phyloP scores from a whole-genome alignment of 37 sponge, comb jelly and placozoan genomes.

The Theonella swinhoei region DNA sequence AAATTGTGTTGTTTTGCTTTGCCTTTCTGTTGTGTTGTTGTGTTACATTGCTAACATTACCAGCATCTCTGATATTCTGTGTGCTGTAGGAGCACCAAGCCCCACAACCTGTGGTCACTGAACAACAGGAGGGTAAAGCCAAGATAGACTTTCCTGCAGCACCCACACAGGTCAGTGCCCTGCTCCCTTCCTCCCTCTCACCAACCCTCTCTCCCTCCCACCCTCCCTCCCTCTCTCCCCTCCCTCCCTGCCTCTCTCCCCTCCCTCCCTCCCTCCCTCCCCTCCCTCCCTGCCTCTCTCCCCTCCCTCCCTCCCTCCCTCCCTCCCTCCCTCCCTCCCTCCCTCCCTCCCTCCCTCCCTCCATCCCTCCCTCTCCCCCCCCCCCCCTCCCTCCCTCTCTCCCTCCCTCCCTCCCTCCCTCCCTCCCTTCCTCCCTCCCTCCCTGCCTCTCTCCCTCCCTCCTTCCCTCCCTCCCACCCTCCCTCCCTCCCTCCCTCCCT shows the following conservation, averaged over 20 bases:
- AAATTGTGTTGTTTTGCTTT: too few species aligned
- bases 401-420: not conserved
- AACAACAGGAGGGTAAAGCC: not conserved
- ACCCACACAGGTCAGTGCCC: slow-evolving; percentile 12
- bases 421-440: not conserved
- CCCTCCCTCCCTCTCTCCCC: not conserved
- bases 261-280: not conserved
- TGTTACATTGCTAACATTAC: too few species aligned
- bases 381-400: not conserved
- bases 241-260: not conserved
- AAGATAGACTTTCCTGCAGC: slow-evolving; percentile 19
- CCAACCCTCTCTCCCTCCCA: not conserved
- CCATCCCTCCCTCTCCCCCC: not conserved
- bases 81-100: not conserved
- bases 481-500: not conserved
- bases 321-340: not conserved
- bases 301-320: not conserved
- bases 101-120: not conserved
- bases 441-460: not conserved
- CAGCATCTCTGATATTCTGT: too few species aligned
- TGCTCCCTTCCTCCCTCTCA: not conserved
- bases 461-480: not conserved
- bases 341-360: not conserved
- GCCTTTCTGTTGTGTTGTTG: too few species aligned
- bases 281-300: too few species aligned